Conservation (phyloP, 2,888 invertebrate species). For the Sminthurinus aureus region DNA sequence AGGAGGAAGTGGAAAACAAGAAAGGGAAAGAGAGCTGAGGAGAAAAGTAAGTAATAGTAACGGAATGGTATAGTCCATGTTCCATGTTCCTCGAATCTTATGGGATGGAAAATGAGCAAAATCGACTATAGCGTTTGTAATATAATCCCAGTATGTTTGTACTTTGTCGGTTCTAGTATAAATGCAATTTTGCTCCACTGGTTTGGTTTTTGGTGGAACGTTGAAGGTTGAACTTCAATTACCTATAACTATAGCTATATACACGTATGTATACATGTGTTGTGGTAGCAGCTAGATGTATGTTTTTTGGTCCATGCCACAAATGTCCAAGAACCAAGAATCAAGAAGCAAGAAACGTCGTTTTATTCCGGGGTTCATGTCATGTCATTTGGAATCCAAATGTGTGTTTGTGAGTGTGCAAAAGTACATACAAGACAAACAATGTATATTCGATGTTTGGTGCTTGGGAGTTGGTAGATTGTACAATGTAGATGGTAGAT, state of each 20-base stretch:
- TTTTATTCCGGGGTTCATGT: background rate
- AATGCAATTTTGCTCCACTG: too few species aligned
- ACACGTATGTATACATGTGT: too few species aligned
- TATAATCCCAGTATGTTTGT: too few species aligned
- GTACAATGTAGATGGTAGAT: background rate
- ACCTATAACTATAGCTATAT: background rate
- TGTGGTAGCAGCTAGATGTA: too few species aligned
- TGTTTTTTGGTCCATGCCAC: background rate
- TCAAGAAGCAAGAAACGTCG: background rate
- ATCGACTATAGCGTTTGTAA: too few species aligned
- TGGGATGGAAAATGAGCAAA: conserved; percentile 6
- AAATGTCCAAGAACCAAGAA: background rate
- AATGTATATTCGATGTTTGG: background rate
- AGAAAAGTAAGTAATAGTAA: too few species aligned
- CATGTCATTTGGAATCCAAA: background rate
- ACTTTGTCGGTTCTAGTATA: too few species aligned
- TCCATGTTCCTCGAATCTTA: background rate
- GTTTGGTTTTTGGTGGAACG: too few species aligned
- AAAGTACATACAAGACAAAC: background rate
- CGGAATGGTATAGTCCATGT: too few species aligned
- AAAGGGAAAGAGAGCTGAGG: background rate
- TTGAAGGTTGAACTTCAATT: background rate
- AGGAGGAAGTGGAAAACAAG: background rate
- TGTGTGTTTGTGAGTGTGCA: background rate
- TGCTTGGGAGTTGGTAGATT: too few species aligned